A percentile compares a stretch with the other conserved stretches of the same genome.
These are phyloP conservation scores for Papilio machaon DNA, from an alignment of 1,140 invertebrate genomes.

Conservation along the genomic window DNA sequence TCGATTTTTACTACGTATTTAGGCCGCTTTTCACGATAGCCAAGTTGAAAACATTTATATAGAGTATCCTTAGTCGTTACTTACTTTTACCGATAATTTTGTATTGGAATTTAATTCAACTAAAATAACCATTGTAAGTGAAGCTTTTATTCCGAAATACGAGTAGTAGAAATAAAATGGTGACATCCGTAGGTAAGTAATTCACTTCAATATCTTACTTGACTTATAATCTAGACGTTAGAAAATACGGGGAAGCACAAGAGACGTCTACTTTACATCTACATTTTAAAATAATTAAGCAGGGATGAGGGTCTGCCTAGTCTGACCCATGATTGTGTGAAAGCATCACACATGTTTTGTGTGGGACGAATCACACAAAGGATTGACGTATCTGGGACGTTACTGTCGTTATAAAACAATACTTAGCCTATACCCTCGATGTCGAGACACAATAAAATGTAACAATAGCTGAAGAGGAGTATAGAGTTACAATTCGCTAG, in stretches of 20 bases:
- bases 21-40: neutral
- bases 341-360: neutral
- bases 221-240: too few species aligned
- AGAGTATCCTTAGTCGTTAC: neutral
- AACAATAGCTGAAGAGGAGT: constrained; percentile 1
- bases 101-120: neutral
- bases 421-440: neutral
- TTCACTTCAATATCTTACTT: neutral
- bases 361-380: neutral
- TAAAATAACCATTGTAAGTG: neutral
- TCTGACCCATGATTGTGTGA: neutral
- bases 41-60: neutral
- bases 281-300: neutral
- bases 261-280: neutral
- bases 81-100: neutral
- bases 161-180: too few species aligned
- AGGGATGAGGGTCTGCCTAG: neutral
- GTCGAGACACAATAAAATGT: neutral
- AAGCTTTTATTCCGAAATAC: neutral
- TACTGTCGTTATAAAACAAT: neutral
- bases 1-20: neutral
- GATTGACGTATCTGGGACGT: neutral
- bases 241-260: too few species aligned
- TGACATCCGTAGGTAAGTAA: neutral
- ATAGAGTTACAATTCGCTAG: neutral